A percentile compares a stretch with the other conserved stretches of the same genome.
phyloP scores from a whole-genome alignment of 2,113 vertebrate genomes.

The Diglossa brunneiventris region DNA sequence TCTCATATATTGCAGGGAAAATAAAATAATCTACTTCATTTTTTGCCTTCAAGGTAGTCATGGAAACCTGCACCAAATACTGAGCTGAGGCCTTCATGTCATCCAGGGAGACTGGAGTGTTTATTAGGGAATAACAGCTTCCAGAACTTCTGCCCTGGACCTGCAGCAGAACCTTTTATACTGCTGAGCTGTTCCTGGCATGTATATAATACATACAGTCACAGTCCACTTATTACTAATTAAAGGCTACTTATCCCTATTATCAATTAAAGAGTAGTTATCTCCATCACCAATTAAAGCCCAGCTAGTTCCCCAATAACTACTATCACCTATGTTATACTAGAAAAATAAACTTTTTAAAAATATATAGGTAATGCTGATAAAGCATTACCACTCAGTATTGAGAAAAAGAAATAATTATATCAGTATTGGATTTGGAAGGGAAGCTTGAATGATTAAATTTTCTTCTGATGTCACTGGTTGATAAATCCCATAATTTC shows the following conservation, averaged over 20 bases:
- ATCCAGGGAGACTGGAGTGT: background rate
- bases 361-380: background rate
- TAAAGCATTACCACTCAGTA: background rate
- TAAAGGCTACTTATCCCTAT: background rate
- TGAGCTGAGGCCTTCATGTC: background rate
- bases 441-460: background rate
- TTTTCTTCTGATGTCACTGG: background rate
- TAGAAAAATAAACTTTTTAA: background rate
- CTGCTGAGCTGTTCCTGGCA: background rate
- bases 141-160: background rate
- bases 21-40: background rate
- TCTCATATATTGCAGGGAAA: background rate
- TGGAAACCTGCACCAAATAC: conserved; percentile 28
- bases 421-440: background rate
- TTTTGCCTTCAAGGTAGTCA: conserved; percentile 9
- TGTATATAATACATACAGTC: too few species aligned
- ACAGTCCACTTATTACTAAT: background rate
- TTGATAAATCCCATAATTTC: background rate
- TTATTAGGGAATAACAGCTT: background rate
- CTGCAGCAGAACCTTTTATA: background rate
- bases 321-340: background rate
- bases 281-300: background rate
- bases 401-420: background rate
- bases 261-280: background rate
- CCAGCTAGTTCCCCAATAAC: background rate